phyloP scores from a whole-genome alignment of 2,797 vertebrate species.

The Sparidentex hasta region DNA sequence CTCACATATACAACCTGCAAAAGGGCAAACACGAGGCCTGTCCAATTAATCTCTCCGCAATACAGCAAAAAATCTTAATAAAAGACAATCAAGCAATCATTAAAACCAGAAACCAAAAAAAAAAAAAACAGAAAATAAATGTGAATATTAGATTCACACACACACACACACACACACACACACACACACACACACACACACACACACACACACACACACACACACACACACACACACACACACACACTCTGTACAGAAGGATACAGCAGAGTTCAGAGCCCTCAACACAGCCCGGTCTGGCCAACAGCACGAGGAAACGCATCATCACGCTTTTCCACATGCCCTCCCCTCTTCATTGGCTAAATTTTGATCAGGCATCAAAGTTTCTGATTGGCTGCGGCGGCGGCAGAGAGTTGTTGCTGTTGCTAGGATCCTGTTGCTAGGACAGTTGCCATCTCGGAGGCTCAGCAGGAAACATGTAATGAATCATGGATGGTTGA shows the following conservation, averaged over 20 bases:
- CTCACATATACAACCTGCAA: no score
- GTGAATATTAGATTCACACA: not conserved
- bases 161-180: not conserved
- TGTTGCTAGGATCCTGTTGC: slow-evolving; percentile 97
- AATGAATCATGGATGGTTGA: slow-evolving; percentile 97
- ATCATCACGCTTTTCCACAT: slow-evolving; percentile 53
- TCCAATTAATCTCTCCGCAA: not conserved
- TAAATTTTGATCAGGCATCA: slow-evolving; percentile 79
- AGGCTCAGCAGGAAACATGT: slow-evolving; percentile 90
- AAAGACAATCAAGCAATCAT: not conserved
- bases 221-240: not conserved
- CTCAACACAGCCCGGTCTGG: slow-evolving; percentile 51
- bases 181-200: slow-evolving; percentile 3
- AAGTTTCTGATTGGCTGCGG: slow-evolving; percentile 84
- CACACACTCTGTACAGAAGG: not conserved
- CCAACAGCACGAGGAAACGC: slow-evolving; percentile 54
- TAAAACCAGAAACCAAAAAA: not conserved
- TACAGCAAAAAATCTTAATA: not conserved
- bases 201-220: not conserved
- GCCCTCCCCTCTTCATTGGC: slow-evolving; percentile 81
- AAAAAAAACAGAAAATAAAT: not conserved
- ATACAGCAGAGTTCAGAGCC: slow-evolving; percentile 37
- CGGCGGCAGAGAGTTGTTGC: slow-evolving; percentile 76
- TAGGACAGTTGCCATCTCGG: slow-evolving; percentile 89
- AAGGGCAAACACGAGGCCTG: not conserved